Conservation (phyloP, 1,140 invertebrate species). For the Lasioglossum baleicum region DNA sequence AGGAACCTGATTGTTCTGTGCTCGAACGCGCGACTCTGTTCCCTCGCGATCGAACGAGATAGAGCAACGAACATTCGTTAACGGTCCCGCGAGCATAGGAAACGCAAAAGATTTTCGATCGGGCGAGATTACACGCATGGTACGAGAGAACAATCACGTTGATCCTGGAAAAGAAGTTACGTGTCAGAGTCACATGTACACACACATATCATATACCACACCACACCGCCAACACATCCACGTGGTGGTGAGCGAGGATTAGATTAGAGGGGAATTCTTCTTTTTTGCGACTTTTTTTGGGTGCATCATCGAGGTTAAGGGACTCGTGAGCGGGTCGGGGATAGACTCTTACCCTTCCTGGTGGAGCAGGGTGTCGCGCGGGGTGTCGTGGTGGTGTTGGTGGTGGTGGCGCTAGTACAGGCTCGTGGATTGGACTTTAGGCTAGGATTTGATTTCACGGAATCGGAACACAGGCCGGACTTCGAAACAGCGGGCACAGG, state of each 20-base stretch:
- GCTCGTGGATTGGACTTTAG: constrained; percentile 77
- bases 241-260: constrained; percentile 78
- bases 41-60: too few relatives aligned
- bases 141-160: constrained; percentile 64
- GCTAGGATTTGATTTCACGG: constrained; percentile 67
- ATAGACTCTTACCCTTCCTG: constrained; percentile 81
- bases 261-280: constrained; percentile 72
- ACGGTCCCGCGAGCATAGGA: too few relatives aligned
- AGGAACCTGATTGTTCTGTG: constrained; percentile 64
- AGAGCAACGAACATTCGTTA: too few relatives aligned
- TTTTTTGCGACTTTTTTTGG: constrained; percentile 60
- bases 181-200: constrained; percentile 63
- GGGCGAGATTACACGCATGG: background rate
- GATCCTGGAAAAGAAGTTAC: constrained; percentile 58
- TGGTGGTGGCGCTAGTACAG: constrained; percentile 79
- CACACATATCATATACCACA: constrained; percentile 77
- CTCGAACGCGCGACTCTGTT: background rate
- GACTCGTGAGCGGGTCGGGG: constrained; percentile 75
- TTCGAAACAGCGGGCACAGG: constrained; percentile 65
- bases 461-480: constrained; percentile 56
- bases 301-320: constrained; percentile 65
- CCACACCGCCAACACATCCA: constrained; percentile 81
- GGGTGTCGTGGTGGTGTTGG: constrained; percentile 81
- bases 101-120: background rate
- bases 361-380: constrained; percentile 80